Conservation (phyloP, 2,888 invertebrate species). For the Pheosia tremula region DNA sequence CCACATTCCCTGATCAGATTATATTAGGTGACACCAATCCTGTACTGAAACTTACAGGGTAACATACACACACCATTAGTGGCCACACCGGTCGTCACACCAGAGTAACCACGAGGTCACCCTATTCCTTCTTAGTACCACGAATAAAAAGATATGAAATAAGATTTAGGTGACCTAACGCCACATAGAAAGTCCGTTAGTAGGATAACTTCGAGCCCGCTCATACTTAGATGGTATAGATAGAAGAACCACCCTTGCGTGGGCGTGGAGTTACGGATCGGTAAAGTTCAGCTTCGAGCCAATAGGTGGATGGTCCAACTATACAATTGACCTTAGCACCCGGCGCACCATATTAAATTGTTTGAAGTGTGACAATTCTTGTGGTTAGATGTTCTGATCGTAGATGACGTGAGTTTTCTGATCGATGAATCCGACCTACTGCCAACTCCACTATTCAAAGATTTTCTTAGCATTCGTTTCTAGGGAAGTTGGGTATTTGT, state of each 20-base stretch:
- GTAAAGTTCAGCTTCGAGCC: background rate
- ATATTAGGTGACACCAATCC: background rate
- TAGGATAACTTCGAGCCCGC: background rate
- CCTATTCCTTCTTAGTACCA: too few relatives aligned
- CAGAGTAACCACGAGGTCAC: too few relatives aligned
- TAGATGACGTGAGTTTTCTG: background rate
- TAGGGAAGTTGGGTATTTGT: background rate
- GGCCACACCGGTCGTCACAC: too few relatives aligned
- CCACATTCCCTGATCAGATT: background rate
- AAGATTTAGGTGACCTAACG: background rate
- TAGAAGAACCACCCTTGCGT: background rate
- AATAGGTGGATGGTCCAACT: background rate
- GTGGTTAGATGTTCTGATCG: background rate
- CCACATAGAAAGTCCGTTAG: background rate
- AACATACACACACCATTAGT: too few relatives aligned
- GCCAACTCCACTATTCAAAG: conserved; percentile 3
- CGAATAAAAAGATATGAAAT: background rate
- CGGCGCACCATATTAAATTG: background rate
- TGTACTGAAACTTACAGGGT: background rate
- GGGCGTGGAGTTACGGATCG: background rate
- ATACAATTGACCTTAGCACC: background rate
- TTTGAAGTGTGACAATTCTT: background rate
- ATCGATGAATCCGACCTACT: background rate
- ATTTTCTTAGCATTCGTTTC: background rate
- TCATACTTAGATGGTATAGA: background rate